These are phyloP conservation scores for Sciurus vulgaris DNA, from an alignment of 2,797 vertebrate species.

Conservation along the genomic window DNA sequence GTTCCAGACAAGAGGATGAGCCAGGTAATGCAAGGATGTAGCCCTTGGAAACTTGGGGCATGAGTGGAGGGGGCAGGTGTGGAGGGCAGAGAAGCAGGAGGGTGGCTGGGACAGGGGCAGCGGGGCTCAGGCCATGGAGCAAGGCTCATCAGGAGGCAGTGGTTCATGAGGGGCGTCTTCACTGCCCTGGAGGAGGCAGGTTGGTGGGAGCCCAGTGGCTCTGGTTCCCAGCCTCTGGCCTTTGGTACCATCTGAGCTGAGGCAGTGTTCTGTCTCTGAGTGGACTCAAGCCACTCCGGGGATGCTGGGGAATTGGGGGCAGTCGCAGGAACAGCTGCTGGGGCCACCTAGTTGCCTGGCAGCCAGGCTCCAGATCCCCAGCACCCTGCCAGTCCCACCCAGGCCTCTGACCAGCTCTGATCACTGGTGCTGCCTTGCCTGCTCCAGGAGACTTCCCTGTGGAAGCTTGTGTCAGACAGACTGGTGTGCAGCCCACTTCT, in stretches of 20 bases:
- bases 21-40: not conserved
- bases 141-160: too few relatives aligned
- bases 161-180: too few relatives aligned
- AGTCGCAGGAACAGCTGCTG: not conserved
- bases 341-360: not conserved
- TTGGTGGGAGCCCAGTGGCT: too few relatives aligned
- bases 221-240: not conserved
- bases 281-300: not conserved
- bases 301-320: too few relatives aligned
- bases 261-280: not conserved
- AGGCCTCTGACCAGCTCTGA: not conserved
- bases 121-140: too few relatives aligned
- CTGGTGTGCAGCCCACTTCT: too few relatives aligned
- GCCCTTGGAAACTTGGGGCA: too few relatives aligned
- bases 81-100: too few relatives aligned
- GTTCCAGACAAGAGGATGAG: not conserved
- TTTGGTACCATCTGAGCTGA: not conserved
- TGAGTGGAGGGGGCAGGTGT: too few relatives aligned
- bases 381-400: not conserved
- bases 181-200: not conserved
- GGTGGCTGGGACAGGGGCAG: too few relatives aligned
- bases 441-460: too few relatives aligned
- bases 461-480: not conserved
- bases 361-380: too few relatives aligned
- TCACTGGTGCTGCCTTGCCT: not conserved